Base-by-base conservation (phyloP, 1,140 invertebrate genomes). In the Drosophila arawakana region DNA sequence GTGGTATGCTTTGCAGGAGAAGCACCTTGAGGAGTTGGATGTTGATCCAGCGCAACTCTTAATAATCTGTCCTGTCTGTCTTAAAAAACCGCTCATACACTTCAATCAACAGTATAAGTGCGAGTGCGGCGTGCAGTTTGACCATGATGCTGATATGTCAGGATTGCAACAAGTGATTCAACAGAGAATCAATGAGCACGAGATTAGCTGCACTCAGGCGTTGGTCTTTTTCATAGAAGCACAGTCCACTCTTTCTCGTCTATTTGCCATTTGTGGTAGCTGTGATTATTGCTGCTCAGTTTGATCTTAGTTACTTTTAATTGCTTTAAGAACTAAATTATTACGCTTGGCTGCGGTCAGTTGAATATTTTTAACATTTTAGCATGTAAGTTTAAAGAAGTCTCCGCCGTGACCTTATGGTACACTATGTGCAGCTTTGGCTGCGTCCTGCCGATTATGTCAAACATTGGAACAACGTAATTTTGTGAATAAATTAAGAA, bases 251-350 rank as follows among this genome's bases (percentile, higher is more conserved):
- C 73, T 58, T 7, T 70, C 46, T 21, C 63, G 59, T 7, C 58
- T 91, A 1, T 83, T 81, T 21, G 80, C 67, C n/a, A 90, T 91
- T 54, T 91, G 90, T 11, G 90, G 91, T 18, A 77, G 70, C 58
- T 91, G 90, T 68, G 90, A 91, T 59, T 91, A 82, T 60, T 88
- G 86, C 49, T 79, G 81, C n/a, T 78, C 83, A 0, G 54, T 91
- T 39, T 91, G 61, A 75, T 7, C 15, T 8, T 13, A 7, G 7
- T 8, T 2, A 13, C 49, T 13, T 1, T 10, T 25, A 7, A 2
- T 18, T 54, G 54, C 35, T 11, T 34, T 15, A 34, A 3, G n/a
- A 13, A 21, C 39, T 9, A n/a, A 37, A 39, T 39, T 7, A 41
- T 21, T 39, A 8, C 5, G 44, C 2, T 52, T 76, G 80, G 60